These are phyloP conservation scores for Drosophila anomelani DNA, from an alignment of 2,888 invertebrate genomes.

Conservation along the genomic window DNA sequence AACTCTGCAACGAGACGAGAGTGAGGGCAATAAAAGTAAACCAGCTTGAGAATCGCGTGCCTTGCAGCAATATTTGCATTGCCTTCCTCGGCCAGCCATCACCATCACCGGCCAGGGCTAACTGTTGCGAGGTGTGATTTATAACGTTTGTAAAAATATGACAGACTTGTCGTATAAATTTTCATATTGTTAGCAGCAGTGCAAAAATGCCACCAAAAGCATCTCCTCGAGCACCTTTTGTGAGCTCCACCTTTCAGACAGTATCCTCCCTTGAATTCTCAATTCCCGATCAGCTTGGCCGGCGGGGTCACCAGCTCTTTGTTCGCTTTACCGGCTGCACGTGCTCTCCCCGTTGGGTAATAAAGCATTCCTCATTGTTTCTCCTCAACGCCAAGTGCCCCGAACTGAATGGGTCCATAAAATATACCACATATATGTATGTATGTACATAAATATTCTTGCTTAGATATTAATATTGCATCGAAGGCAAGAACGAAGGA, in stretches of 20 bases:
- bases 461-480: slow-evolving; percentile 39
- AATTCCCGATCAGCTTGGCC: slow-evolving; percentile 32
- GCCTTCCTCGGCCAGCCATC: slow-evolving; percentile 44
- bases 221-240: slow-evolving; percentile 44
- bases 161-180: slow-evolving; percentile 80
- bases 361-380: slow-evolving; percentile 45
- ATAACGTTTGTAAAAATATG: slow-evolving; percentile 81
- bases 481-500: not conserved
- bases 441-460: slow-evolving; percentile 15
- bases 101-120: slow-evolving; percentile 27
- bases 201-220: slow-evolving; percentile 50
- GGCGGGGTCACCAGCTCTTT: slow-evolving; percentile 40
- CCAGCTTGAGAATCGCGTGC: slow-evolving; percentile 67
- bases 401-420: slow-evolving; percentile 35
- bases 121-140: slow-evolving; percentile 66
- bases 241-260: slow-evolving; percentile 10
- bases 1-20: slow-evolving; percentile 53
- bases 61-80: slow-evolving; percentile 74
- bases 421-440: slow-evolving; percentile 6
- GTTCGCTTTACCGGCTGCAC: slow-evolving; percentile 47
- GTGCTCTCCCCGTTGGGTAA: slow-evolving; percentile 40
- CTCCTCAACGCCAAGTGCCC: slow-evolving; percentile 29
- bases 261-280: slow-evolving; percentile 15
- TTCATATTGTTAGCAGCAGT: slow-evolving; percentile 74
- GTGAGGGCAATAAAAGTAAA: slow-evolving; percentile 48